A percentile compares a stretch with the other conserved stretches of the same genome.
Conservation (phyloP, 1,140 invertebrate genomes). For the Hirudo medicinalis region DNA sequence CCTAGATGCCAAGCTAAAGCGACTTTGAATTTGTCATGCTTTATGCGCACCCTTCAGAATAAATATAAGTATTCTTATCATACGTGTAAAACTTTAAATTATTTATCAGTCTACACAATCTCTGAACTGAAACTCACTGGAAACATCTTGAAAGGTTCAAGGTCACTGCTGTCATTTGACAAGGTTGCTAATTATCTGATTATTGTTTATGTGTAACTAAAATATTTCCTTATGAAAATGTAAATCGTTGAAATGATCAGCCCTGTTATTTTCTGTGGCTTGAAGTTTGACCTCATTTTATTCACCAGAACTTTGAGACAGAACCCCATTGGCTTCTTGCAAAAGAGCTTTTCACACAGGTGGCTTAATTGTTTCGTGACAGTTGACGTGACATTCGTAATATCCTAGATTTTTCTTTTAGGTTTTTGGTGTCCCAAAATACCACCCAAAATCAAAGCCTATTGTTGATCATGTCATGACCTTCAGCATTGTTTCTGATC, state of each 20-base stretch:
- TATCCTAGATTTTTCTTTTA: slow-evolving; percentile 44
- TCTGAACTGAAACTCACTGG: slow-evolving; percentile 90
- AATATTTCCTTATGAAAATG: too few relatives aligned
- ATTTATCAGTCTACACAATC: slow-evolving; percentile 77
- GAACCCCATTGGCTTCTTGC: slow-evolving; percentile 67
- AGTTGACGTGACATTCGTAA: too few relatives aligned
- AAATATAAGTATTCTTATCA: background rate
- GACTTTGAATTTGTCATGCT: too few relatives aligned
- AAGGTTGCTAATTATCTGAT: slow-evolving; percentile 26
- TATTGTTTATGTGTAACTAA: too few relatives aligned
- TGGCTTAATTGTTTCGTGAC: slow-evolving; percentile 28
- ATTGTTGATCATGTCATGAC: slow-evolving; percentile 94
- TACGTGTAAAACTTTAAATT: background rate
- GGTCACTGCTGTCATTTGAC: slow-evolving; percentile 90
- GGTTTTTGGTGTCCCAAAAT: slow-evolving; percentile 83
- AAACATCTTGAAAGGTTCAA: slow-evolving; percentile 84
- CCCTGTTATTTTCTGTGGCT: too few relatives aligned
- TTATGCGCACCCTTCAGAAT: too few relatives aligned
- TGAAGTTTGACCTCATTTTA: too few relatives aligned
- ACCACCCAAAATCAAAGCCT: slow-evolving; percentile 95
- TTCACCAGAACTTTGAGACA: slow-evolving; percentile 57
- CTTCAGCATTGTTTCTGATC: slow-evolving; percentile 78
- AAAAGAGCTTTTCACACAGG: slow-evolving; percentile 71
- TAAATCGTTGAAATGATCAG: too few relatives aligned
- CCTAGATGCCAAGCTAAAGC: too few relatives aligned